Percentiles rank a stretch among this genome's conserved stretches.
phyloP scores from a whole-genome alignment of 2,888 invertebrate genomes.

The Digitonthophagus gazella region DNA sequence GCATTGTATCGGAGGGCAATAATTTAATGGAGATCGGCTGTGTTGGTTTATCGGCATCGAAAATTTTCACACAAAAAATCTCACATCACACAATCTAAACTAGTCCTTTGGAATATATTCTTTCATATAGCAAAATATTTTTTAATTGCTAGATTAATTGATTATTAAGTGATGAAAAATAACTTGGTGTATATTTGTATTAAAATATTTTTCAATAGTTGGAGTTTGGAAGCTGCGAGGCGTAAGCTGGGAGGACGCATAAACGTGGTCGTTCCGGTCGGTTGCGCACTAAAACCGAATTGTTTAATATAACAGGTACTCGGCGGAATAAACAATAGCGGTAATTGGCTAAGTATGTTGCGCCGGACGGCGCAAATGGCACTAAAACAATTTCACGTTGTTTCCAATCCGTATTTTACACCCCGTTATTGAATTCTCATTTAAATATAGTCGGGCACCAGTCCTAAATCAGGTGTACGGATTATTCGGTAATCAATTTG shows the following conservation, averaged over 20 bases:
- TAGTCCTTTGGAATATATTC: background rate
- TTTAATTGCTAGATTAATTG: too few species aligned
- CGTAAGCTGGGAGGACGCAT: background rate
- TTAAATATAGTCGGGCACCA: constrained; percentile 25
- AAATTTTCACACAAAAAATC: background rate
- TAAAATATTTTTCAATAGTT: background rate
- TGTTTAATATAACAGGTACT: constrained; percentile 18
- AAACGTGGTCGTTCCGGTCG: background rate
- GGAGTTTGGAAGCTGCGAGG: background rate
- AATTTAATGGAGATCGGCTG: background rate
- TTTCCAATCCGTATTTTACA: constrained; percentile 26
- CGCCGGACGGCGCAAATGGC: constrained; percentile 24
- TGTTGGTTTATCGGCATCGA: background rate
- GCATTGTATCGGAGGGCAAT: background rate
- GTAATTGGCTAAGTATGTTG: constrained; percentile 28
- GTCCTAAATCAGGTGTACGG: constrained; percentile 17
- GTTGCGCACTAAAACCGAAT: constrained; percentile 8
- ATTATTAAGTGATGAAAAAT: too few species aligned
- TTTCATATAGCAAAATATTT: too few species aligned
- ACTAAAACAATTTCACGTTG: constrained; percentile 27
- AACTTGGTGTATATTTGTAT: too few species aligned
- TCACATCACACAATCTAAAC: background rate
- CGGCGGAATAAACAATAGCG: constrained; percentile 26
- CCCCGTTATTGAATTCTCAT: constrained; percentile 26
- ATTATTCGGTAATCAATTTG: constrained; percentile 18